Conservation (phyloP, 2,888 invertebrate species). For the Sinopyrophorus schimmeli region DNA sequence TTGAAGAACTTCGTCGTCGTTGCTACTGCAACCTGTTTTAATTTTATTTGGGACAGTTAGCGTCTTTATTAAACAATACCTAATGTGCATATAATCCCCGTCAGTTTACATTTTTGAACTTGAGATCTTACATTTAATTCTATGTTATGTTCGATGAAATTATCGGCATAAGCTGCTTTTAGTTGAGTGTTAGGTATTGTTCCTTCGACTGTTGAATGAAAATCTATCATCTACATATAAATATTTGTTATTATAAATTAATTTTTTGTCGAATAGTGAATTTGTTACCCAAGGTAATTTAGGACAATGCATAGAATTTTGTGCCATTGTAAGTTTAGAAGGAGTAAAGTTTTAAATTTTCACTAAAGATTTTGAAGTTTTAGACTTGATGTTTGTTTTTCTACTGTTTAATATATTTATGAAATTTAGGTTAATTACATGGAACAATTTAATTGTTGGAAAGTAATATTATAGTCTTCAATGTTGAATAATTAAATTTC, state of each 20-base stretch:
- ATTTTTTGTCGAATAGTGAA: neutral
- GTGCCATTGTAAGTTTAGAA: too few relatives aligned
- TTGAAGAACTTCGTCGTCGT: slow-evolving; percentile 50
- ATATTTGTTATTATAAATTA: neutral
- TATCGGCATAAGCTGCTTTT: slow-evolving; percentile 56
- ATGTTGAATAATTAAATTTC: too few relatives aligned
- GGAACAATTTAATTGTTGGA: too few relatives aligned
- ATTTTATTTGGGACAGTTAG: too few relatives aligned
- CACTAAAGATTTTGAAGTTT: too few relatives aligned
- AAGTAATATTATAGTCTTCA: too few relatives aligned
- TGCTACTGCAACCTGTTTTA: slow-evolving; percentile 32
- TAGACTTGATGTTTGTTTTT: too few relatives aligned
- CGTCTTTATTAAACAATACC: slow-evolving; percentile 47
- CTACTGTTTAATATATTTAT: too few relatives aligned
- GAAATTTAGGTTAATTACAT: too few relatives aligned
- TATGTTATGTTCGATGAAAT: slow-evolving; percentile 58
- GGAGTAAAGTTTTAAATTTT: too few relatives aligned
- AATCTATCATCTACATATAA: slow-evolving; percentile 49
- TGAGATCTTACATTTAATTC: slow-evolving; percentile 55
- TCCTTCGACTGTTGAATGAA: slow-evolving; percentile 46
- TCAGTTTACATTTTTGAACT: slow-evolving; percentile 58
- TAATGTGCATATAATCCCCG: slow-evolving; percentile 61
- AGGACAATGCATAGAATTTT: slow-evolving; percentile 39
- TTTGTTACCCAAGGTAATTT: slow-evolving; percentile 49
- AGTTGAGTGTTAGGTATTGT: slow-evolving; percentile 58